phyloP scores from a whole-genome alignment of 1,140 invertebrate species.

The Venustaconcha ellipsiformis region DNA sequence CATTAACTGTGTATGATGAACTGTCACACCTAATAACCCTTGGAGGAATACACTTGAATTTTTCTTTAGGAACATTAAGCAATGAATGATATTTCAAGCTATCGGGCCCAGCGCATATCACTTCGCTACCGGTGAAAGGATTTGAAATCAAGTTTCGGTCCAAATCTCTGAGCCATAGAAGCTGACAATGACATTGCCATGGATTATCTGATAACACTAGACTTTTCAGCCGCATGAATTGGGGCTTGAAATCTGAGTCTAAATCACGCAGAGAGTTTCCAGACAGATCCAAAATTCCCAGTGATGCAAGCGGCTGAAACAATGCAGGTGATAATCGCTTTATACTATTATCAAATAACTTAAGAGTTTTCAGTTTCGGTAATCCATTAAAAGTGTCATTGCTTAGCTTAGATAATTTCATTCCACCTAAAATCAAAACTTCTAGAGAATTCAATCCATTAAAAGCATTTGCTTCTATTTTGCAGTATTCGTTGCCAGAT shows the following conservation, averaged over 20 bases:
- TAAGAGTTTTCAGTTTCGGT: conserved; percentile 9
- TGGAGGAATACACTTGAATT: conserved; percentile 29
- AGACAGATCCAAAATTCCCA: conserved; percentile 17
- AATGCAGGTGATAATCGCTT: conserved; percentile 13
- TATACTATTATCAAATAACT: conserved; percentile 19
- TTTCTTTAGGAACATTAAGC: conserved; percentile 16
- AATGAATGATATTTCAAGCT: conserved; percentile 16
- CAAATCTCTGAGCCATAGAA: conserved; percentile 28
- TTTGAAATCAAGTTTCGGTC: conserved; percentile 8
- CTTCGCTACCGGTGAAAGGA: conserved; percentile 2
- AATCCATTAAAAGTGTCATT: conserved; percentile 6
- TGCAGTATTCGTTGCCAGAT: conserved; percentile 24
- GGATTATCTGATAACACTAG: conserved; percentile 24
- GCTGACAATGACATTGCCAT: conserved; percentile 27
- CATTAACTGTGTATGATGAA: conserved; percentile 12
- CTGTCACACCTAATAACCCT: conserved; percentile 21
- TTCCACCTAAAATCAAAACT: conserved; percentile 23
- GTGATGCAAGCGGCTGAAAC: not conserved
- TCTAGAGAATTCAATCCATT: conserved; percentile 8
- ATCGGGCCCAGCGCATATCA: conserved; percentile 23
- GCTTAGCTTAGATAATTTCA: conserved; percentile 15
- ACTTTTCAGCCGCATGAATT: conserved; percentile 15
- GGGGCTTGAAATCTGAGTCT: conserved; percentile 16
- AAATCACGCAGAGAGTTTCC: conserved; percentile 15
- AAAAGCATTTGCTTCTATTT: conserved; percentile 19